Percentiles rank a stretch among this genome's conserved stretches.
Evolutionary conservation across 2,113 vertebrate species (phyloP).

Genomic region (Reinhardtius hippoglossoides): DNA sequence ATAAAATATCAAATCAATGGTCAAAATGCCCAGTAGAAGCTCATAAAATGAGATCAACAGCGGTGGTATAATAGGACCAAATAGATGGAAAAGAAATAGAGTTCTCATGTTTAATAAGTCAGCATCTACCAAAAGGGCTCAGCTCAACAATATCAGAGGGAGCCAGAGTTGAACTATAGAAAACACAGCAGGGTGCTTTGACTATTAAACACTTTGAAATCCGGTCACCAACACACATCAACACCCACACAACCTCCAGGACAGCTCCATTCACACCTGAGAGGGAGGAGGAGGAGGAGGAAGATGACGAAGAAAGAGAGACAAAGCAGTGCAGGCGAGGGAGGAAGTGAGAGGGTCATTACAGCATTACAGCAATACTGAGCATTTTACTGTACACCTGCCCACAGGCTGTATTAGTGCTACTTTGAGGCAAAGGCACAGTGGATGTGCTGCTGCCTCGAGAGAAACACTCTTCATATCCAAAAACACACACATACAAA

Average conservation of each 20-base stretch:
- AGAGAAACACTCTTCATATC: conserved; percentile 36
- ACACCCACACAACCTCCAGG: conserved; percentile 55
- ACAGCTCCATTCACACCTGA: conserved; percentile 70
- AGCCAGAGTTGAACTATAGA: conserved; percentile 46
- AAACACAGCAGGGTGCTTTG: conserved; percentile 36
- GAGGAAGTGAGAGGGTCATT: conserved; percentile 29
- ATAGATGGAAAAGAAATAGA: background rate
- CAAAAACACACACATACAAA: background rate
- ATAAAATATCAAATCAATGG: background rate
- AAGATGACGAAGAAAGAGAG: conserved; percentile 7
- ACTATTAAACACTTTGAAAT: conserved; percentile 71
- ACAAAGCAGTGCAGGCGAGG: background rate
- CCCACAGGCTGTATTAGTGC: conserved; percentile 46
- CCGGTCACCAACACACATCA: conserved; percentile 54
- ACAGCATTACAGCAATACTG: conserved; percentile 47
- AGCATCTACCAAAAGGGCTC: conserved; percentile 21
- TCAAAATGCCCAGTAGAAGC: background rate
- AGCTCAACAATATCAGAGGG: conserved; percentile 12
- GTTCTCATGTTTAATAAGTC: background rate
- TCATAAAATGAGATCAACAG: background rate
- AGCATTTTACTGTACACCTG: conserved; percentile 65
- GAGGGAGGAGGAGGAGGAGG: conserved; percentile 39
- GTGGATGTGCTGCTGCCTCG: conserved; percentile 40
- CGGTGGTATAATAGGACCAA: background rate
- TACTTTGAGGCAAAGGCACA: conserved; percentile 30